These are phyloP conservation scores for Argentina silus DNA, from an alignment of 2,797 vertebrate genomes.

Conservation along the genomic window DNA sequence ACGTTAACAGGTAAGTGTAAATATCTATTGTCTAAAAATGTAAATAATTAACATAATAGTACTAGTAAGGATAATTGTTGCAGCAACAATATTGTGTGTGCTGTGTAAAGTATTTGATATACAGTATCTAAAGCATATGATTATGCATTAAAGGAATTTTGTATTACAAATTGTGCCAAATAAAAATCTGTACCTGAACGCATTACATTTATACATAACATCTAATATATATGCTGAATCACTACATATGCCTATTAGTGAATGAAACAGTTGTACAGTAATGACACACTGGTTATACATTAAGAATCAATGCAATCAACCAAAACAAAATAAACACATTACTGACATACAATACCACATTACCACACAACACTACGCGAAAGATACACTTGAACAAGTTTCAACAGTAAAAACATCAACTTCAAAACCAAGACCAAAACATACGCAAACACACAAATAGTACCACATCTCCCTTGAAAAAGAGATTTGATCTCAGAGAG, in stretches of 20 bases:
- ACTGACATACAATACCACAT: not conserved
- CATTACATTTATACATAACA: not conserved
- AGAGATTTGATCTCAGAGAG: not conserved
- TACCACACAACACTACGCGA: not conserved
- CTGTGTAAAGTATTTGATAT: not conserved
- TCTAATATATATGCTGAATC: not conserved
- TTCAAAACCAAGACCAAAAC: not conserved
- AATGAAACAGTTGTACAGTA: not conserved
- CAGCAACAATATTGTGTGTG: conserved; percentile 21
- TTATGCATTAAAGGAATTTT: not conserved
- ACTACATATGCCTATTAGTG: not conserved
- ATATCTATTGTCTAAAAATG: conserved; percentile 58
- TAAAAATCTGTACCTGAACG: not conserved
- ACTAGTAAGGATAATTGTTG: conserved; percentile 15
- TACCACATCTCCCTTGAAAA: not conserved
- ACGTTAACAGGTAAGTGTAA: conserved; percentile 46
- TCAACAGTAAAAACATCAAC: not conserved
- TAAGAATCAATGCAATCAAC: not conserved
- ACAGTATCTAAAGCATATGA: not conserved
- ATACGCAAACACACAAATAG: not conserved
- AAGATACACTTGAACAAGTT: not conserved
- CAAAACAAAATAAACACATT: not conserved
- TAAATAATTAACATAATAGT: conserved; percentile 36
- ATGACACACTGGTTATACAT: not conserved
- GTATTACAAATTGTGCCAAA: not conserved